phyloP scores from a whole-genome alignment of 2,113 vertebrate genomes.

The Neodontobutis hainanensis region DNA sequence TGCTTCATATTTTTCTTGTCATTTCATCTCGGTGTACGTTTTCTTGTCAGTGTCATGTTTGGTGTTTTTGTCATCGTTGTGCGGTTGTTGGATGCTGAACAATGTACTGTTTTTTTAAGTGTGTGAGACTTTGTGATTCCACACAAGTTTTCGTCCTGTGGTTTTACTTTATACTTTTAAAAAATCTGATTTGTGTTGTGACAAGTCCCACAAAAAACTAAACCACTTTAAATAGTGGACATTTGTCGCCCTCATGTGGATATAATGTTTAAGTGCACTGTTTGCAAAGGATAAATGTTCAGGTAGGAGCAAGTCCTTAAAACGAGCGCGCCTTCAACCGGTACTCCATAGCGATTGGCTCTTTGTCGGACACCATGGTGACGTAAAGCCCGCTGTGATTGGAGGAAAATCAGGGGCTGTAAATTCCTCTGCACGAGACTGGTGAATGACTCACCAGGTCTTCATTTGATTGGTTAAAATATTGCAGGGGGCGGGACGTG shows the following conservation, averaged over 20 bases:
- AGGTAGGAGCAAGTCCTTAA: not conserved
- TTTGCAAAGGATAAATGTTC: rapidly evolving
- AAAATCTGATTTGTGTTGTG: too few species aligned
- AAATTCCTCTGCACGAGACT: conserved; percentile 7
- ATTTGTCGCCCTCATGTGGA: conserved; percentile 48
- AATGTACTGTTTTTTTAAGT: conserved; percentile 32
- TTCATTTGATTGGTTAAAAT: conserved; percentile 33
- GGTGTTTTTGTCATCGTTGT: conserved; percentile 55
- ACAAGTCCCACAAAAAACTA: too few species aligned
- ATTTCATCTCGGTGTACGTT: conserved; percentile 36
- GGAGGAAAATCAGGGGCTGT: not conserved
- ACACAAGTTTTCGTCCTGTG: conserved; percentile 29
- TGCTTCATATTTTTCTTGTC: conserved; percentile 25
- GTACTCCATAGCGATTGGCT: conserved; percentile 17
- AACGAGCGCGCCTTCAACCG: conserved; percentile 25
- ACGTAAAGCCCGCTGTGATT: not conserved
- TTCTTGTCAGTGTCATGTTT: conserved; percentile 22
- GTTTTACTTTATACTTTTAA: too few species aligned
- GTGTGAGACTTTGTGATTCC: conserved; percentile 26
- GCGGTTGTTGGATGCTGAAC: conserved; percentile 46
- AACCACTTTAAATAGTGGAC: not conserved
- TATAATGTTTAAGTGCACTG: not conserved
- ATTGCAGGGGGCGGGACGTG: conserved; percentile 11
- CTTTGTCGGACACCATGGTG: not conserved
- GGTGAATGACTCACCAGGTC: rapidly evolving